These are phyloP conservation scores for Acrobasis repandana DNA, from an alignment of 2,888 invertebrate genomes.

Conservation along the genomic window DNA sequence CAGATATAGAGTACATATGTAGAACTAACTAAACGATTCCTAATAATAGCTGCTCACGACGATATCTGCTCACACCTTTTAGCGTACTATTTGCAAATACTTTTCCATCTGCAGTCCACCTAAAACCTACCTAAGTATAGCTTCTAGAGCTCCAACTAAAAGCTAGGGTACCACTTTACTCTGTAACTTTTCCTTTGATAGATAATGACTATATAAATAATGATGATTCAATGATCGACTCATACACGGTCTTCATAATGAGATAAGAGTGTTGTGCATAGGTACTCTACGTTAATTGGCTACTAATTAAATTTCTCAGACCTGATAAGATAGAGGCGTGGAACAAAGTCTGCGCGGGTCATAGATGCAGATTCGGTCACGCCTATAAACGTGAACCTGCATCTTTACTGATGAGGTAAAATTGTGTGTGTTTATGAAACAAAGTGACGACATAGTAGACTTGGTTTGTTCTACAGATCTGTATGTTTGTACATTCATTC, in stretches of 20 bases:
- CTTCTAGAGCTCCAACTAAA: too few relatives aligned
- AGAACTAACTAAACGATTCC: too few relatives aligned
- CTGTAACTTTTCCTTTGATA: background rate
- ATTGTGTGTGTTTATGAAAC: too few relatives aligned
- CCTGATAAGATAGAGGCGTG: background rate
- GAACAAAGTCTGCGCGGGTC: constrained; percentile 3
- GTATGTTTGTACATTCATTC: too few relatives aligned
- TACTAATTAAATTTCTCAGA: constrained; percentile 11
- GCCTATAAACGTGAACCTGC: background rate
- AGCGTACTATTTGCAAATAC: too few relatives aligned
- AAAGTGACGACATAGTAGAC: too few relatives aligned
- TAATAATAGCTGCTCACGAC: too few relatives aligned
- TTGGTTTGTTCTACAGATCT: too few relatives aligned
- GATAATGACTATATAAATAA: background rate
- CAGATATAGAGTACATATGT: too few relatives aligned
- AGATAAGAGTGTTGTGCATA: constrained; percentile 1
- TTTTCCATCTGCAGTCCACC: too few relatives aligned
- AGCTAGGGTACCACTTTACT: background rate
- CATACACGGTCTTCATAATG: background rate
- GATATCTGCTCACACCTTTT: too few relatives aligned
- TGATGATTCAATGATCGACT: background rate
- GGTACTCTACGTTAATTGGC: constrained; percentile 8
- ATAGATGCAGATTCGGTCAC: constrained; percentile 2
- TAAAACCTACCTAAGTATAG: too few relatives aligned
- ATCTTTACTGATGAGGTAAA: background rate